phyloP scores from a whole-genome alignment of 2,113 vertebrate genomes.

The Alouatta palliata region DNA sequence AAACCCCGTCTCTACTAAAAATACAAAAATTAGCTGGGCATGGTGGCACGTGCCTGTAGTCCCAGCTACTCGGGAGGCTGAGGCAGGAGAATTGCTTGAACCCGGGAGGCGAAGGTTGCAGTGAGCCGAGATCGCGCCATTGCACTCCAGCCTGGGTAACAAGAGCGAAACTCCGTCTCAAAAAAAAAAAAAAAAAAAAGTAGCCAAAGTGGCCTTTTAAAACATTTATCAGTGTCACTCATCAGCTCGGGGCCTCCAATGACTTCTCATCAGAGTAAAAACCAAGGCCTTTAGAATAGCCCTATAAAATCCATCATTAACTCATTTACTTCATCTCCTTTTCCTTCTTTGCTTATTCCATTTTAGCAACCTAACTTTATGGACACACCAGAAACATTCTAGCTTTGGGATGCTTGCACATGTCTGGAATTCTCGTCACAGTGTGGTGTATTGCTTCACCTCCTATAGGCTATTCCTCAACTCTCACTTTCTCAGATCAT shows the following conservation, averaged over 20 bases:
- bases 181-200: no score
- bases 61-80: no score
- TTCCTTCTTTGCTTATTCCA: not conserved
- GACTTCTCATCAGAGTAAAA: not conserved
- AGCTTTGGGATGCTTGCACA: not conserved
- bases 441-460: not conserved
- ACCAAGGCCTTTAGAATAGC: not conserved
- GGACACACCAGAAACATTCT: not conserved
- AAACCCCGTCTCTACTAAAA: no score
- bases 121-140: no score
- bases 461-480: not conserved
- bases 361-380: not conserved
- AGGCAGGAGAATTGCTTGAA: no score
- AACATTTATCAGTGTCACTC: not conserved
- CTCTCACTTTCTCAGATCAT: not conserved
- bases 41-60: no score
- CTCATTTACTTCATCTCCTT: not conserved
- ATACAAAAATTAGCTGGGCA: no score
- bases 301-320: constrained; percentile 25
- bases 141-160: no score
- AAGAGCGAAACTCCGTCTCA: no score
- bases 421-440: not conserved
- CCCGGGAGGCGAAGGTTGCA: no score
- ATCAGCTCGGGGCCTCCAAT: constrained; percentile 2
- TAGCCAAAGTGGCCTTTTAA: not conserved